A percentile compares a stretch with the other conserved stretches of the same genome.
phyloP scores from a whole-genome alignment of 2,797 vertebrate species.

The Gymnocypris eckloni region DNA sequence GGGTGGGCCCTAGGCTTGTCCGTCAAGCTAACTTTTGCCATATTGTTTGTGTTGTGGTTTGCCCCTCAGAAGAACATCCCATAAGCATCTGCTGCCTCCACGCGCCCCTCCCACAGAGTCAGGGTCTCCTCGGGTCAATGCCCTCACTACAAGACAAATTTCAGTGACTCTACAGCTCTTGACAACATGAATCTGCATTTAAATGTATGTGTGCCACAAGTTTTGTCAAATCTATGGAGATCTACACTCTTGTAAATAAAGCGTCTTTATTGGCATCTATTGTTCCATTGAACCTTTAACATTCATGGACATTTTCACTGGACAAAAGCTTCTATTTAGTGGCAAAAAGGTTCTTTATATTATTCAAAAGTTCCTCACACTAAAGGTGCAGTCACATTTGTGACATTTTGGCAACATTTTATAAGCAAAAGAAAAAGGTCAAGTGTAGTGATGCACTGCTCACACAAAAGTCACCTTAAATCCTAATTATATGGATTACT shows the following conservation, averaged over 20 bases:
- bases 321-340: background rate
- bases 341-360: background rate
- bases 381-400: background rate
- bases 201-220: background rate
- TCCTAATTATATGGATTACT: background rate
- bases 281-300: background rate
- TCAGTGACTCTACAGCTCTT: constrained; percentile 1
- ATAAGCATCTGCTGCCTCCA: constrained; percentile 24
- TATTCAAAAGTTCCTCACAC: background rate
- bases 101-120: background rate
- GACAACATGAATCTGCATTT: background rate
- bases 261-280: background rate
- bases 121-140: constrained; percentile 49
- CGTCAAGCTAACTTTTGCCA: constrained; percentile 33
- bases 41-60: constrained; percentile 42
- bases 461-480: background rate
- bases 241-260: background rate
- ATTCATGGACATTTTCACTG: background rate
- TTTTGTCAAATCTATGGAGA: background rate
- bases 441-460: background rate
- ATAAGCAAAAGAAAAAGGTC: too few species aligned
- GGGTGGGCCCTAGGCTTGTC: constrained; percentile 14
- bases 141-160: constrained; percentile 8
- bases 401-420: too few species aligned
- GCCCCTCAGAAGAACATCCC: constrained; percentile 21